These are phyloP conservation scores for Parotia lawesii DNA, from an alignment of 2,113 vertebrate species.

Conservation along the genomic window DNA sequence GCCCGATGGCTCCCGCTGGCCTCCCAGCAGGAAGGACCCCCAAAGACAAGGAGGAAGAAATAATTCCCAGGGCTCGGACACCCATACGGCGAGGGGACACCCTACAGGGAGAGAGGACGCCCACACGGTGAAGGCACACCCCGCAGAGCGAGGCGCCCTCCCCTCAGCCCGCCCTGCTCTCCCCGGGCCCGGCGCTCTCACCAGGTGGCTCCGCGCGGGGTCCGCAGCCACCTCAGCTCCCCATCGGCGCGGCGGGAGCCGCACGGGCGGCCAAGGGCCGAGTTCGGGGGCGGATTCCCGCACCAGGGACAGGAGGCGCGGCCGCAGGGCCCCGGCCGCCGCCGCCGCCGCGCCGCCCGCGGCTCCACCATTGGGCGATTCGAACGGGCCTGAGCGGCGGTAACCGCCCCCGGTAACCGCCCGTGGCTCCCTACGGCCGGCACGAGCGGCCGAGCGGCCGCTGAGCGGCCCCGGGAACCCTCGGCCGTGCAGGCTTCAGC, in stretches of 20 bases:
- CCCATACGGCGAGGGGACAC: background rate
- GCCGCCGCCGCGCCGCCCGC: background rate
- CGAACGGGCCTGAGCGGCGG: background rate
- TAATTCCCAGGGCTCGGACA: background rate
- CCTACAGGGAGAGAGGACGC: background rate
- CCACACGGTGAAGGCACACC: background rate
- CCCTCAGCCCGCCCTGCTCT: too few species aligned
- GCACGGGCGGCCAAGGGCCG: background rate
- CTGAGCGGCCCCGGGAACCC: background rate
- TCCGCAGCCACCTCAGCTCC: background rate
- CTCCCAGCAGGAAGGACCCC: background rate
- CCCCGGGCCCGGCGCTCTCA: background rate
- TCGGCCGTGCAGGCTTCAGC: background rate
- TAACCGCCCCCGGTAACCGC: conserved; percentile 1
- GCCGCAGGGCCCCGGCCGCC: background rate
- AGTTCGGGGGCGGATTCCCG: rapidly evolving
- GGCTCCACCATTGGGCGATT: conserved; percentile 6
- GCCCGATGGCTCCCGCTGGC: background rate
- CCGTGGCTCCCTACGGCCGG: background rate
- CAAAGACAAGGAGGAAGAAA: background rate
- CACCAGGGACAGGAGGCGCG: background rate
- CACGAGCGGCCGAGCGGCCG: background rate
- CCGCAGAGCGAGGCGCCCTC: background rate
- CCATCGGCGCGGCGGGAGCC: background rate
- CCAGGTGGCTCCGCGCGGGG: background rate